Percentiles rank a stretch among this genome's conserved stretches.
These are phyloP conservation scores for Malacosoma neustria DNA, from an alignment of 2,888 invertebrate species.

Conservation along the genomic window DNA sequence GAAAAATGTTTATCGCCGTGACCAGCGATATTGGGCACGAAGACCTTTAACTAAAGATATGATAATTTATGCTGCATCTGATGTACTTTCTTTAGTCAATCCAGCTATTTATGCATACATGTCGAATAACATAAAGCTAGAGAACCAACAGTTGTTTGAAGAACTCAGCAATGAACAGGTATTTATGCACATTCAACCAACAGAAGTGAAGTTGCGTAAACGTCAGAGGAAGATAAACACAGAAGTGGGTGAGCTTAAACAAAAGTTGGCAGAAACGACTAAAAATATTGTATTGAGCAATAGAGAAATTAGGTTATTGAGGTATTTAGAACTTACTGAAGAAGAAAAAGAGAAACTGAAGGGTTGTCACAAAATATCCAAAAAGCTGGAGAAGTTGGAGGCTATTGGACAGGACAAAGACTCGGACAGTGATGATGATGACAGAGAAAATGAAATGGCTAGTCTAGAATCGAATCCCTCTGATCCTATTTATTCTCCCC, in stretches of 20 bases:
- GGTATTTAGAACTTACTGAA: constrained; percentile 92
- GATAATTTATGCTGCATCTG: constrained; percentile 93
- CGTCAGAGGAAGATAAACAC: constrained; percentile 93
- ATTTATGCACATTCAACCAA: constrained; percentile 88
- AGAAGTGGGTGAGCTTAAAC: constrained; percentile 90
- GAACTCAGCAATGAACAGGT: constrained; percentile 93
- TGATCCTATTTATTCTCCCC: constrained; percentile 83
- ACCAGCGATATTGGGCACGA: constrained; percentile 92
- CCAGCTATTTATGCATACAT: constrained; percentile 85
- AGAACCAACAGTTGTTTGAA: constrained; percentile 82
- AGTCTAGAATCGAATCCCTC: constrained; percentile 88
- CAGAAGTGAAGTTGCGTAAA: constrained; percentile 89
- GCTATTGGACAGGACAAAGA: constrained; percentile 84
- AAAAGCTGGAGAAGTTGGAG: constrained; percentile 92
- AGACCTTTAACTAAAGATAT: constrained; percentile 92
- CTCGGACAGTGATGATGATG: constrained; percentile 83
- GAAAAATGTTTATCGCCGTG: constrained; percentile 88
- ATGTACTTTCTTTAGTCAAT: constrained; percentile 90
- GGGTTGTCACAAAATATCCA: constrained; percentile 93
- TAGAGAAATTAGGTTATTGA: constrained; percentile 90
- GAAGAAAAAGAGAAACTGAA: constrained; percentile 94
- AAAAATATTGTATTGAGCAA: constrained; percentile 94
- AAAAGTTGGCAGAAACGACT: constrained; percentile 85
- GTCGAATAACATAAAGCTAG: constrained; percentile 79
- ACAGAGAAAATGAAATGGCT: constrained; percentile 84